Base-by-base conservation (phyloP, 2,888 invertebrate genomes). In the Macropis europaea region DNA sequence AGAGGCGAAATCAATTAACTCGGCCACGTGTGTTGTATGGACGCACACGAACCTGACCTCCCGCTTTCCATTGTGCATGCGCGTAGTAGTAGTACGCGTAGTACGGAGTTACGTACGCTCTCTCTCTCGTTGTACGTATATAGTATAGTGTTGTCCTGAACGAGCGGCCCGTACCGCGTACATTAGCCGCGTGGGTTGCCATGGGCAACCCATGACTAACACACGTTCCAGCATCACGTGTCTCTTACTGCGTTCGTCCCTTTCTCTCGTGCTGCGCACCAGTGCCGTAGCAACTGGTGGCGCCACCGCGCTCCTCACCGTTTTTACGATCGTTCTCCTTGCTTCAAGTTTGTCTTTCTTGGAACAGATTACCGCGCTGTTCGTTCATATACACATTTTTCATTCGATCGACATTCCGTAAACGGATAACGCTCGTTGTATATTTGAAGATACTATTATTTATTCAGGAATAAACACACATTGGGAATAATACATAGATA, bases 1-100 rank as follows among this genome's bases (percentile, higher is more conserved):
- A 75, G 83, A 84, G 83, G 82, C 79, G 75, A 88, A 88, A 87
- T 88, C 87, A 88, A 88, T 88, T 88, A 88, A 87, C 82, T 84
- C 72, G 70, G 73, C 62, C 76, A 70, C 76, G 73, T 76, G 73
- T 62, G 64, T 66, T 76, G 73, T 62, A 61, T 66, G 42, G 15
- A 61, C 76, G 61, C 76, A 63, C 69, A 71, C 73, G 76, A 70
- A 66, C 61, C 57, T 68, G 68, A 64, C 67, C 73, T 71, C 77
- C 63, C 62, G 34, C 53, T 52, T 57, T 43, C 71, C 68, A 59
- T 73, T 70, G 59, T 73, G 45, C 42, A 30, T 34, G 42, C 48
- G 34, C 66, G 54, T 62, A 67, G 67, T 70, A 67, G 67, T 70
- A 52, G 57, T 71, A 67, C 43, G 59, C 61, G 66, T 74, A 63